Evolutionary conservation across 2,797 vertebrate genomes (phyloP).

Genomic region (Prunella strophiata): DNA sequence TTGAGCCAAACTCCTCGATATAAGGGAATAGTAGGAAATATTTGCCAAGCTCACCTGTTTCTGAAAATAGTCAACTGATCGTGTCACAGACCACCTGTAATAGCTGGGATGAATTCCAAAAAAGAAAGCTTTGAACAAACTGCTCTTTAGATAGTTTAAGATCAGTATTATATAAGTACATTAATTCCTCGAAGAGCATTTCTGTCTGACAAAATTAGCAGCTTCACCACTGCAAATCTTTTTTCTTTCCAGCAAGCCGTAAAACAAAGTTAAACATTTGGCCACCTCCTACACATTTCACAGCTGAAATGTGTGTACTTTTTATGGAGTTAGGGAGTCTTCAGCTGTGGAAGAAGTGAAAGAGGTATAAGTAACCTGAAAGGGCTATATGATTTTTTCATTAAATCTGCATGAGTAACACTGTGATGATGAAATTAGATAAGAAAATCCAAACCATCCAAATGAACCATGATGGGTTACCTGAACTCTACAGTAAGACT

Average conservation of each 20-base stretch:
- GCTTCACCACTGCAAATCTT: background rate
- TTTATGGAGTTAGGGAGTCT: background rate
- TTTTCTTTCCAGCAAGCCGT: background rate
- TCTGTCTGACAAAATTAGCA: background rate
- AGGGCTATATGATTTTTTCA: background rate
- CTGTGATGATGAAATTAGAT: background rate
- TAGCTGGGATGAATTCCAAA: background rate
- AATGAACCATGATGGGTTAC: background rate
- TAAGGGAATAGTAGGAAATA: background rate
- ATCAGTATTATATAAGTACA: background rate
- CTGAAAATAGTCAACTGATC: background rate
- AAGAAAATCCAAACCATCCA: background rate
- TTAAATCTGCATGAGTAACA: background rate
- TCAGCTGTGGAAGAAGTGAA: background rate
- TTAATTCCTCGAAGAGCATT: background rate
- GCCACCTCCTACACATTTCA: background rate
- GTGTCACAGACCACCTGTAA: background rate
- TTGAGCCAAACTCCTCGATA: background rate
- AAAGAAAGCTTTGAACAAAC: background rate
- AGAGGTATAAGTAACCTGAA: background rate
- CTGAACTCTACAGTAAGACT: background rate
- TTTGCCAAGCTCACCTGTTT: background rate
- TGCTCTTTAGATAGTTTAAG: background rate
- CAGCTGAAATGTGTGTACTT: background rate
- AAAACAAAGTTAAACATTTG: background rate